phyloP scores from a whole-genome alignment of 35 echinoderm and acorn worm genomes.

The Lytechinus pictus region DNA sequence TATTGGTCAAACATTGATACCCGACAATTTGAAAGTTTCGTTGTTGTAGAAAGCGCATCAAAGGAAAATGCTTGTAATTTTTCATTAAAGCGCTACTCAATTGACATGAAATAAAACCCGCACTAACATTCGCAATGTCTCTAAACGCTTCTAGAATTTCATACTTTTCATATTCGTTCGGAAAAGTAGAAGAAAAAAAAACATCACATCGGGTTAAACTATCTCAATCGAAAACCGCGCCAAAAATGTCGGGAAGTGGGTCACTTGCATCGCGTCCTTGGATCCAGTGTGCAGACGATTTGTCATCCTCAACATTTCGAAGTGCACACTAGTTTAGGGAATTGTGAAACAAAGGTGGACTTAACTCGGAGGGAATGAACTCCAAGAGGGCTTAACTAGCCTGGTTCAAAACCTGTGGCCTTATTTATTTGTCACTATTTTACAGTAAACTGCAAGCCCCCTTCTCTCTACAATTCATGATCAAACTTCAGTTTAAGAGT shows the following conservation, averaged over 20 bases:
- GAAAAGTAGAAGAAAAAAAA: neutral
- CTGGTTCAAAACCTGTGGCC: neutral
- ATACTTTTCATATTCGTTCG: neutral
- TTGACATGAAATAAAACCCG: conserved; percentile 3
- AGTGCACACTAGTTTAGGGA: neutral
- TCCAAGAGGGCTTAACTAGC: conserved; percentile 9
- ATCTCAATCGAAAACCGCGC: conserved; percentile 48
- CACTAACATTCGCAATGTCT: neutral
- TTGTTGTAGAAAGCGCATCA: neutral
- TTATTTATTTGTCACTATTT: neutral
- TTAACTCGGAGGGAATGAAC: conserved; percentile 10
- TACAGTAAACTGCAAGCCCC: neutral
- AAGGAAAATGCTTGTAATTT: neutral
- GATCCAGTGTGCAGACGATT: conserved; percentile 28
- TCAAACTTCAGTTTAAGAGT: conserved; percentile 11
- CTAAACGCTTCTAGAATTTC: conserved; percentile 14
- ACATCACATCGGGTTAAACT: conserved; percentile 5
- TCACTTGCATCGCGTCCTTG: conserved; percentile 34
- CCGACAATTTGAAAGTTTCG: neutral
- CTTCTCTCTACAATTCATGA: neutral
- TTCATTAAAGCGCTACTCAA: neutral
- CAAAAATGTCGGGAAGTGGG: conserved; percentile 44
- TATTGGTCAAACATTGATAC: neutral
- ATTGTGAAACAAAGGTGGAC: conserved; percentile 11
- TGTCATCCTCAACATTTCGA: conserved; percentile 36